phyloP scores from a whole-genome alignment of 2,797 vertebrate species.

The Orestias chungarensis region DNA sequence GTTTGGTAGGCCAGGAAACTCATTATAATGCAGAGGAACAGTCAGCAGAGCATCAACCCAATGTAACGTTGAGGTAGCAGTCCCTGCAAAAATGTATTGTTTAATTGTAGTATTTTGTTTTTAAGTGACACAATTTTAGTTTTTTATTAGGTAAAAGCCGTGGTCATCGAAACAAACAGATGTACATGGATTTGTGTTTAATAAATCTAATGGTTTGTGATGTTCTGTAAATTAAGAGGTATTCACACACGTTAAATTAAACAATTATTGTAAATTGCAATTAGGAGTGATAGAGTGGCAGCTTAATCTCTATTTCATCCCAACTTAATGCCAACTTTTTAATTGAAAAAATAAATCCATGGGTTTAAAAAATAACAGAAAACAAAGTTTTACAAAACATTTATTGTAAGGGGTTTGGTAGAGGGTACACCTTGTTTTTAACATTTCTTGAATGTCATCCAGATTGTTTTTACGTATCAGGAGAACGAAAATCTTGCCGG shows the following conservation, averaged over 20 bases:
- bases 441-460: constrained; percentile 47
- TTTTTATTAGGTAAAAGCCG: not conserved
- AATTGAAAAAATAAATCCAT: too few relatives aligned
- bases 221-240: not conserved
- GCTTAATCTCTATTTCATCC: not conserved
- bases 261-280: not conserved
- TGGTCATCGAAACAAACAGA: not conserved
- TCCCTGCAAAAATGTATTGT: not conserved
- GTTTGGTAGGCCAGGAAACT: too few relatives aligned
- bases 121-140: not conserved
- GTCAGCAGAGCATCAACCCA: too few relatives aligned
- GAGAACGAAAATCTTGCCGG: constrained; percentile 28
- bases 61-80: too few relatives aligned
- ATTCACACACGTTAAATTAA: not conserved
- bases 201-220: not conserved
- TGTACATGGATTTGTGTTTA: not conserved
- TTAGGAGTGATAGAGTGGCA: not conserved
- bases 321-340: not conserved
- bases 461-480: constrained; percentile 14
- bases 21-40: too few relatives aligned
- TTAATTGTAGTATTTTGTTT: not conserved
- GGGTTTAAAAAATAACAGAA: constrained; percentile 7
- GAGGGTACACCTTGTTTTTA: constrained; percentile 29
- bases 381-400: constrained; percentile 41
- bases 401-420: constrained; percentile 52